Base-by-base conservation (phyloP, 2,113 vertebrate species). In the Menura novaehollandiae region DNA sequence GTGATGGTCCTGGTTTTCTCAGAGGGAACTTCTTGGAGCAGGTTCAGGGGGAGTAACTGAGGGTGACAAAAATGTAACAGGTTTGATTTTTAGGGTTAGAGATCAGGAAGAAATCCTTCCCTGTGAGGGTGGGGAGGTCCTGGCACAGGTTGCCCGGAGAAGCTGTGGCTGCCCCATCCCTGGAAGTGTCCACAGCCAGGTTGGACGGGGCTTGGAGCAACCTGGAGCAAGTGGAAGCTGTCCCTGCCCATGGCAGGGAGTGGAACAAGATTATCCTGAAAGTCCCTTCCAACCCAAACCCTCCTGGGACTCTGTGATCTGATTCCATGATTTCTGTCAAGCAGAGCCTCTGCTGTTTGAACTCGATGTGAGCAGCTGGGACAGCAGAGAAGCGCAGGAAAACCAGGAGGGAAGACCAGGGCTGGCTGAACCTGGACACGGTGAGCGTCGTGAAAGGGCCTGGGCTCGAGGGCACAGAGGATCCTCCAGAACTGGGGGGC, bases 21-120 rank as follows among this genome's bases (percentile, higher is more conserved):
- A 0, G 33, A 44, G 60, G 53, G 14, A 82, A 6, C 32, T 39
- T 33, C 76, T 82, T 16, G 2, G 35, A 63, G 44, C 2, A 1
- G 52, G 27, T 15, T 67, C 27, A 11, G 22, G 13, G 23, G 9
- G 14, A n/a, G 23, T 24, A 37, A n/a, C 4, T 12, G 24, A 10
- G 11, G 0, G 2, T 24, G 84, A 21, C 27, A 13, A 39, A 53
- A 32, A 6, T 2, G 0, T 23, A 6, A n/a, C 4, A 8, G 35
- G 49, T 56, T 81, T 22, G 46, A 59, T n/a, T 82, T 75, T 52
- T 39, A 41, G 39, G 28, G n/a, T 60, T 39, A 41, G 13, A 46
- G 44, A 11, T 66, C 12, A 11, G 53, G 28, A 53, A 60, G 39
- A 10, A 60, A 20, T 60, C 60, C 5, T 6, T 68, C 46, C 23